These are phyloP conservation scores for Phrynocephalus versicolor DNA, from an alignment of 2,113 vertebrate genomes.

Conservation along the genomic window DNA sequence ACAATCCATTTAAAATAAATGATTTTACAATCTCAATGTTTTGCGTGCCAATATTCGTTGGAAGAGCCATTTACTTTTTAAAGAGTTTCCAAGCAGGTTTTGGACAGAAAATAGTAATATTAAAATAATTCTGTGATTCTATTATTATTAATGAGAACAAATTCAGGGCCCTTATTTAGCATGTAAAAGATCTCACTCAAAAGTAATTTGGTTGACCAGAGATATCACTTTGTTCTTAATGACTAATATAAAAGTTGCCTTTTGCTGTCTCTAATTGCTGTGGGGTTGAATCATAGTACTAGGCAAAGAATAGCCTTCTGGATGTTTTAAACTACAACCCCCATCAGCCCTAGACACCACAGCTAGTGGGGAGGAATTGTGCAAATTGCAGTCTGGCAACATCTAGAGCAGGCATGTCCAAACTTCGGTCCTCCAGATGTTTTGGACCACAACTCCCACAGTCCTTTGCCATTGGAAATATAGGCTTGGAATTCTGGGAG, in stretches of 20 bases:
- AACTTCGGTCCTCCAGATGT: too few relatives aligned
- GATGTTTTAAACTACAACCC: too few relatives aligned
- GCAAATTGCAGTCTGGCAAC: too few relatives aligned
- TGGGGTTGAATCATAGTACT: not conserved
- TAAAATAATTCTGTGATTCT: not conserved
- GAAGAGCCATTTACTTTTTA: not conserved
- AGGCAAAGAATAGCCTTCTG: too few relatives aligned
- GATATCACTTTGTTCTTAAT: not conserved
- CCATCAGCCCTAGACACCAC: too few relatives aligned
- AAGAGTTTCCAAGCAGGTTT: not conserved
- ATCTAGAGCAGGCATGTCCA: too few relatives aligned
- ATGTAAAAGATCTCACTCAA: not conserved
- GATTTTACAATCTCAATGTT: not conserved
- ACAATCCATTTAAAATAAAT: constrained; percentile 8
- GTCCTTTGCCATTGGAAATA: too few relatives aligned
- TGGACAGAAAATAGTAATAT: not conserved
- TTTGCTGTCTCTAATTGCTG: not conserved
- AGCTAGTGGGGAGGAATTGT: too few relatives aligned
- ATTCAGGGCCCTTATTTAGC: not conserved
- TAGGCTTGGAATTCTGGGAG: too few relatives aligned
- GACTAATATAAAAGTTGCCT: not conserved
- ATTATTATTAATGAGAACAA: not conserved
- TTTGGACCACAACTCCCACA: too few relatives aligned
- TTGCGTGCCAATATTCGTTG: not conserved
- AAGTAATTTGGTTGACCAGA: not conserved